Evolutionary conservation across 2,888 invertebrate genomes (phyloP), one percentile per base, ranked within the genome.

Genomic region (Mythimna pallens): DNA sequence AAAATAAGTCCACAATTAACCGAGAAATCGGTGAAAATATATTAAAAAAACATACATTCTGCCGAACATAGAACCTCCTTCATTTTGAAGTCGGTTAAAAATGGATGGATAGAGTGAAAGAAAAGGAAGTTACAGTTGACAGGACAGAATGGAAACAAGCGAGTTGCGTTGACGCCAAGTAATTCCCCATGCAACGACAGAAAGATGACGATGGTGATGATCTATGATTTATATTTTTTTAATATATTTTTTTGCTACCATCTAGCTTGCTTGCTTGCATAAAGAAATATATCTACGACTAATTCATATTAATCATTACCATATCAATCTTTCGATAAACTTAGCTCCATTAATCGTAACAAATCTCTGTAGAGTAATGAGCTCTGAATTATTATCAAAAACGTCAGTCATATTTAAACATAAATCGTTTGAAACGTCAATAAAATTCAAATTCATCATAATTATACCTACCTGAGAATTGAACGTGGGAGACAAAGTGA

Each of bases 401-500:
- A 58, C 65, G 58, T 70, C 70, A 68, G 61, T 73, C 62, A 64
- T 71, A 58, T 54, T 72, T 58, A 64, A 58, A 65, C 59, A 70
- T 25, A 81, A 67, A 76, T 74, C 65, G 47, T 70, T 20, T 58
- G 62, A 71, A 77, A 73, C 79, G 73, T 72, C 79, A 80, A 85
- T 83, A 83, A 78, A 83, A 80, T 77, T 82, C 68, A 76, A 80
- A 78, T 85, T 79, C 73, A 80, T 82, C 73, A 71, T 85, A 86
- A 85, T 86, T 84, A 79, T 80, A 79, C 74, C 74, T 81, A 80
- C 76, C 71, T 78, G 57, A 67, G 73, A 68, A 65, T 47, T 79
- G 63, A 86, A 84, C 83, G 83, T 84, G 86, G 84, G 86, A 85
- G 83, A 86, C 81, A 81, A 79, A 72, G 73, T 59, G 59, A 77